A percentile compares a stretch with the other conserved stretches of the same genome.
Conservation (phyloP, 2,888 invertebrate genomes). For the Hirtodrosophila alboralis region DNA sequence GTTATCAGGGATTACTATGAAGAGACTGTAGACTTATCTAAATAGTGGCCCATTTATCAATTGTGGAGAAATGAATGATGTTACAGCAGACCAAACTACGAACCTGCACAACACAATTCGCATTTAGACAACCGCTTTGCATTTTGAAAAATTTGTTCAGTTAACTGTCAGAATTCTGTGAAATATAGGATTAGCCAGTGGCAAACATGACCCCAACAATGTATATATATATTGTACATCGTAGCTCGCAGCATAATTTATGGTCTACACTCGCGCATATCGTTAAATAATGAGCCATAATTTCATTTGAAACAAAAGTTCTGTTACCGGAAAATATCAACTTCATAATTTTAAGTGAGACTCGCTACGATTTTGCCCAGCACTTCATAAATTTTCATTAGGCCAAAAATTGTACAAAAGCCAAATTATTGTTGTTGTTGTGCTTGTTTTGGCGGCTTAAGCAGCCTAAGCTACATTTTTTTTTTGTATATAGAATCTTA, state of each 20-base stretch:
- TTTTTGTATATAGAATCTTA: slow-evolving; percentile 35
- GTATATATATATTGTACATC: too few relatives aligned
- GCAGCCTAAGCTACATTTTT: slow-evolving; percentile 24
- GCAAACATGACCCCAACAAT: not conserved
- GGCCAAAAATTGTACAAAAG: slow-evolving; percentile 41
- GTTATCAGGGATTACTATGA: slow-evolving; percentile 26
- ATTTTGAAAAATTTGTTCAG: slow-evolving; percentile 19
- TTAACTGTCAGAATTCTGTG: slow-evolving; percentile 12
- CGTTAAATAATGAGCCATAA: slow-evolving; percentile 63
- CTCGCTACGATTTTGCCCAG: slow-evolving; percentile 29
- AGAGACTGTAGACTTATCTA: slow-evolving; percentile 40
- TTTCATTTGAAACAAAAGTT: slow-evolving; percentile 63
- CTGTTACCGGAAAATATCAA: slow-evolving; percentile 44
- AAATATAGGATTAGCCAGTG: slow-evolving; percentile 27
- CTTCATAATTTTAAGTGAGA: slow-evolving; percentile 58
- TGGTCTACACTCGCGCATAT: slow-evolving; percentile 19
- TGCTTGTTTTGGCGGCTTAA: slow-evolving; percentile 18
- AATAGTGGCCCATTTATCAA: slow-evolving; percentile 51
- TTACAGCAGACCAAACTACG: slow-evolving; percentile 32
- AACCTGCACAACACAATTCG: slow-evolving; percentile 24
- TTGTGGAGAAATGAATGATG: slow-evolving; percentile 43
- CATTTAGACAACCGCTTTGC: slow-evolving; percentile 15
- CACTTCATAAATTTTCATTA: slow-evolving; percentile 76
- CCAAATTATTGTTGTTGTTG: slow-evolving; percentile 29
- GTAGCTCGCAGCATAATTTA: slow-evolving; percentile 54